phyloP scores from a whole-genome alignment of 2,113 vertebrate genomes.

The Azemiops feae region DNA sequence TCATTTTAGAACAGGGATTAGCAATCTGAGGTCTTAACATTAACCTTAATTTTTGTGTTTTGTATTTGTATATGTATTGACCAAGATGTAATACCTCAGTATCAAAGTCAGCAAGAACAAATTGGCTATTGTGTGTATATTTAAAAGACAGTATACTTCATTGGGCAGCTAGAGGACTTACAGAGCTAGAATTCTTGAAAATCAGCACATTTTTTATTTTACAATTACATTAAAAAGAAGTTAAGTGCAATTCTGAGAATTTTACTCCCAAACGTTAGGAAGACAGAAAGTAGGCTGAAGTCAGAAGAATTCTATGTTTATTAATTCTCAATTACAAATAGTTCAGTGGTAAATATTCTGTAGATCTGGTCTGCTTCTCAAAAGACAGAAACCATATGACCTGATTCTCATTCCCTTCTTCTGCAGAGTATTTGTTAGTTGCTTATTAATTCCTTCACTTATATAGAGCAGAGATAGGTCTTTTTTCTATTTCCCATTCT shows the following conservation, averaged over 20 bases:
- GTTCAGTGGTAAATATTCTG: not conserved
- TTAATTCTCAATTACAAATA: not conserved
- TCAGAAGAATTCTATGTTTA: not conserved
- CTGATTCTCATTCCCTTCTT: not conserved
- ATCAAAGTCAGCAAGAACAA: not conserved
- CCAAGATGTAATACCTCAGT: not conserved
- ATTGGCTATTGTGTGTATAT: not conserved
- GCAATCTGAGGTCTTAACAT: not conserved
- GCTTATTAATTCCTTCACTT: not conserved
- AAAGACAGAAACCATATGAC: not conserved
- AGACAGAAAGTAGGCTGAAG: not conserved
- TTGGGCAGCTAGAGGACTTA: no score
- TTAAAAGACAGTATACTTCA: not conserved
- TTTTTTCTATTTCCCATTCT: not conserved
- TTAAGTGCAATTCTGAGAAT: not conserved
- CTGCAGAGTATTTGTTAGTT: not conserved
- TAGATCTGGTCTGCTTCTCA: not conserved
- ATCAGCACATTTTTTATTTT: not conserved
- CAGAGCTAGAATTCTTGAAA: not conserved
- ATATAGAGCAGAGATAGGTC: not conserved
- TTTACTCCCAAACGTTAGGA: not conserved
- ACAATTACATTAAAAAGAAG: not conserved
- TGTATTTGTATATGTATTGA: not conserved
- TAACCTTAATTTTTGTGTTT: not conserved
- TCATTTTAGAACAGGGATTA: not conserved